phyloP scores from a whole-genome alignment of 2,888 invertebrate species.

The Rhaphigaster nebulosa region DNA sequence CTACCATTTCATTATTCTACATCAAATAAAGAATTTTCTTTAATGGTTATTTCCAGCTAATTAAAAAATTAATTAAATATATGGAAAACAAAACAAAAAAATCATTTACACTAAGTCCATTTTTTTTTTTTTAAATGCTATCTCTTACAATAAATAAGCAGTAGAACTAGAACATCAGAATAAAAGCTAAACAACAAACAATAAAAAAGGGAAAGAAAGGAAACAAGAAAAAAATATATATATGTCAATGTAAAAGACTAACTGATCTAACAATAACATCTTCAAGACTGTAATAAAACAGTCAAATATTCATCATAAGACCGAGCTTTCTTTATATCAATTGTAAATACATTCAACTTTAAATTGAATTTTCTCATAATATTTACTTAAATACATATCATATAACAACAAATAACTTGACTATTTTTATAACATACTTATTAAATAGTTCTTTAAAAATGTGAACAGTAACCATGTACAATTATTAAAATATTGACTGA shows the following conservation, averaged over 20 bases:
- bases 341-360: slow-evolving; percentile 23
- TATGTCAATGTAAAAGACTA: neutral
- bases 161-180: neutral
- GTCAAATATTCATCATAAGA: neutral
- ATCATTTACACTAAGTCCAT: neutral
- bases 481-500: neutral
- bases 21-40: neutral
- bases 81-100: neutral
- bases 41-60: neutral
- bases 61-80: neutral
- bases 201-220: neutral
- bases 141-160: neutral
- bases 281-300: neutral
- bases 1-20: neutral
- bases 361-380: neutral
- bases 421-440: neutral
- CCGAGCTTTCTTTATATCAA: neutral
- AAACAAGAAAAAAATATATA: neutral
- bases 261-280: neutral
- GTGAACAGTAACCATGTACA: neutral
- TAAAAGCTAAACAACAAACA: neutral
- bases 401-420: neutral
- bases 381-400: neutral
- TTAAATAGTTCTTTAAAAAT: neutral
- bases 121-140: neutral